Base-by-base conservation (phyloP, 2,113 vertebrate genomes). In the Actenoides hombroni region DNA sequence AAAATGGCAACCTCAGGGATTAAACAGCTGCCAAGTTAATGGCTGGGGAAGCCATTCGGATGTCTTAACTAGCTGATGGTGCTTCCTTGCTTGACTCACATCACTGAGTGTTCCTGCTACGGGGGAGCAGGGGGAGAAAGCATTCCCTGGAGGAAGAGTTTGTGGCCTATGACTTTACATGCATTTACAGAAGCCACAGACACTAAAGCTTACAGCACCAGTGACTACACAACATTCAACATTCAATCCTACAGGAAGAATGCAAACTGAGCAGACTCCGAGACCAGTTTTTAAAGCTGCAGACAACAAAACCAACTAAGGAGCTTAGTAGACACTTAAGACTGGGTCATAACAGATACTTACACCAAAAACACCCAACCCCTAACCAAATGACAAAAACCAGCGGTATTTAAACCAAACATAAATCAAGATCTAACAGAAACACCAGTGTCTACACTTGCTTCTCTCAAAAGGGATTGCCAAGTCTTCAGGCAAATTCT, bases 1-100 rank as follows among this genome's bases (percentile, higher is more conserved):
- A 85, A 92, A 94, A 94, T 42, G 65, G 91, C 92, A 96, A 94
- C 80, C 88, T 92, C 77, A 39, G 83, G 95, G 94, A 96, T 95
- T 87, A 93, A 95, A 78, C 83, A 95, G 90, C 95, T 96, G 94
- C 83, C 94, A 84, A 91, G 88, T 48, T 67, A 88, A 88, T 56
- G 53, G 63, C 69, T 51, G 53, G 73, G 91, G 77, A 94, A 95
- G 80, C 73, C 85, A 68, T 46, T 85, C 1, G 0, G 88, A 92
- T 88, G 92, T 48, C 86, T 97, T 69, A 88, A 93, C 92, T 88
- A 49, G 57, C 88, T 92, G 92, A 82, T 92, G 33, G 29, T 35
- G 57, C 89, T 87, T 94, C 90, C 90, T 57, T 0, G 35, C 87
- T n/a, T 86, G 93, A 90, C 76, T 96, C 92, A 94, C 92, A 59